Evolutionary conservation across 1,140 invertebrate genomes (phyloP), one percentile per base, ranked within the genome.

Genomic region (Bombus sylvicola): DNA sequence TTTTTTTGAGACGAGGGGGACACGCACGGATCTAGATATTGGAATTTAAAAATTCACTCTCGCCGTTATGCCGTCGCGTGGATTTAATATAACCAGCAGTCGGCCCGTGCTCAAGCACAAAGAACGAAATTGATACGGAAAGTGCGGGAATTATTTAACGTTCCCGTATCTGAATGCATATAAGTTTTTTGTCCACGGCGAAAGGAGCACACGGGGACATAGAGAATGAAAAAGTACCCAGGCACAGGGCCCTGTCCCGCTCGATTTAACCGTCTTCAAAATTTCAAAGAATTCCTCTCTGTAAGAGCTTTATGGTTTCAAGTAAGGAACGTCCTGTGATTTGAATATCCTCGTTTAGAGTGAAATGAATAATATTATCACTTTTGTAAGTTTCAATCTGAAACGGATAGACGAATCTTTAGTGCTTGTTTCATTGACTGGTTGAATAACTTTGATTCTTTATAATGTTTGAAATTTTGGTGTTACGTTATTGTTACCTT

Each of bases 31-130:
- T 69, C 74, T 41, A 28, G 62, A 83, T 83, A 83, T 83, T 83
- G 73, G 62, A 83, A 53, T 83, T 83, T 53, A 83, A 83, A 83
- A 75, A 83, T 83, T 76, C 81, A 76, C 73, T 81, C 37, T 34
- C 22, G 47, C 47, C 80, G 80, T 81, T 76, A 76, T 47, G 57
- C 31, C 28, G 59, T n/a, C 72, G 31, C 41, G 37, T 28, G 62
- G 43, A 83, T 76, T 83, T 83, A 53, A 83, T 83, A 76, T 82
- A 73, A 82, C 69, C 71, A 39, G 22, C 53, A 62, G 71, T 62
- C 34, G 39, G 59, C 71, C 3, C 18, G 59, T 41, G 59, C 4
- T 28, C 47, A 6, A 43, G 31, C 57, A 66, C 81, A 83, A 75
- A 75, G 37, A 83, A 31, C 31, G 25, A 83, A 75, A 83, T 82